These are phyloP conservation scores for Diplolepis rosae DNA, from an alignment of 2,888 invertebrate species.

Conservation along the genomic window DNA sequence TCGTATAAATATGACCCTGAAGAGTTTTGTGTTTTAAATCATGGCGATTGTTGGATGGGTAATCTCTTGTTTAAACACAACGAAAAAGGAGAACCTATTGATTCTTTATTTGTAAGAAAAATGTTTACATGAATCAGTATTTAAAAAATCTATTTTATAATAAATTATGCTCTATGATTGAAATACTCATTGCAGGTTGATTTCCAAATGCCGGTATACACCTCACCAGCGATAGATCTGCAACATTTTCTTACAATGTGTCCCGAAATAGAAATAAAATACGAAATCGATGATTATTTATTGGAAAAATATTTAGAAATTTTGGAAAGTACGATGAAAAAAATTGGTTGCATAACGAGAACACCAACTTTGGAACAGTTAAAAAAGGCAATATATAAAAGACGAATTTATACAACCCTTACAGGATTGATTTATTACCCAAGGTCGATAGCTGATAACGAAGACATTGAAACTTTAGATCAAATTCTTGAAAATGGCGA, in stretches of 20 bases:
- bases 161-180: not conserved
- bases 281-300: slow-evolving; percentile 51
- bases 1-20: slow-evolving; percentile 43
- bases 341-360: slow-evolving; percentile 47
- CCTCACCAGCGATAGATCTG: slow-evolving; percentile 59
- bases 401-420: slow-evolving; percentile 48
- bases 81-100: slow-evolving; percentile 42
- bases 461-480: slow-evolving; percentile 49
- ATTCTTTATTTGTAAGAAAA: slow-evolving; percentile 48
- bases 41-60: slow-evolving; percentile 59
- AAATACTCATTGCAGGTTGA: slow-evolving; percentile 9
- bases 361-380: slow-evolving; percentile 53
- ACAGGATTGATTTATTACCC: slow-evolving; percentile 49
- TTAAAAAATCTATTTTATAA: not conserved
- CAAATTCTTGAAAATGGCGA: slow-evolving; percentile 39
- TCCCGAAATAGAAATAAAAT: slow-evolving; percentile 47
- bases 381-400: slow-evolving; percentile 49
- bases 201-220: slow-evolving; percentile 48
- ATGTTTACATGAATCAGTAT: not conserved
- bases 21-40: slow-evolving; percentile 60
- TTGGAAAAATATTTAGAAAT: slow-evolving; percentile 48
- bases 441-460: slow-evolving; percentile 51
- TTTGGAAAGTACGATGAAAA: slow-evolving; percentile 47
- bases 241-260: slow-evolving; percentile 55
- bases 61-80: slow-evolving; percentile 57